Evolutionary conservation across 2,113 vertebrate species (phyloP).

Genomic region (Orientallactaga bullata): DNA sequence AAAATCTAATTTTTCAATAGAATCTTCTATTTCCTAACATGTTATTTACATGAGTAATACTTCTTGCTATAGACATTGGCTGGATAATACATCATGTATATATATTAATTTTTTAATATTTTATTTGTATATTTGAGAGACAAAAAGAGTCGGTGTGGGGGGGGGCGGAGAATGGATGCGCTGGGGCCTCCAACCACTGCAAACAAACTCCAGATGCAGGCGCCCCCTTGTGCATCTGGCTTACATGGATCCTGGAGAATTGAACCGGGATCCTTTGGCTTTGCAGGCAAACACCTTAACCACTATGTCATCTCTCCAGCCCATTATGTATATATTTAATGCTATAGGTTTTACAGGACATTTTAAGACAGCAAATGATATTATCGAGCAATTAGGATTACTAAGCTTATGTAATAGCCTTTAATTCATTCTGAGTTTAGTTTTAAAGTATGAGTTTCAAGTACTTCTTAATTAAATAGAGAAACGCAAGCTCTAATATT

Average conservation of each 20-base stretch:
- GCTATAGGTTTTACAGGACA: constrained; percentile 83
- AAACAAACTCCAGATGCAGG: no score
- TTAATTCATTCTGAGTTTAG: constrained; percentile 74
- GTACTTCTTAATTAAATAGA: constrained; percentile 70
- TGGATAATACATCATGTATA: constrained; percentile 52
- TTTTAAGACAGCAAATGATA: constrained; percentile 85
- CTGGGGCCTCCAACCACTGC: no score
- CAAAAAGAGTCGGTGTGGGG: no score
- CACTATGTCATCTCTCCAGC: no score
- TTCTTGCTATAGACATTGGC: constrained; percentile 28
- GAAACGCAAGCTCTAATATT: constrained; percentile 72
- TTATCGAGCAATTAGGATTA: constrained; percentile 84
- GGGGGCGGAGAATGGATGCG: no score
- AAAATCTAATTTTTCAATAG: constrained; percentile 49
- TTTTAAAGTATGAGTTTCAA: constrained; percentile 50
- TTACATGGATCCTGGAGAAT: no score
- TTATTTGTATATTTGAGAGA: no score
- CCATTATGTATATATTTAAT: constrained; percentile 73
- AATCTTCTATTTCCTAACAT: constrained; percentile 31
- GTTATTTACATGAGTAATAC: constrained; percentile 43
- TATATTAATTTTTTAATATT: no score
- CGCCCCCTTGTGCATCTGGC: no score
- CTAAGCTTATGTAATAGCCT: constrained; percentile 83
- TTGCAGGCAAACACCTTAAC: no score
- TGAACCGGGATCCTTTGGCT: no score